phyloP scores from a whole-genome alignment of 2,113 vertebrate species.

The Nothoprocta pentlandii region DNA sequence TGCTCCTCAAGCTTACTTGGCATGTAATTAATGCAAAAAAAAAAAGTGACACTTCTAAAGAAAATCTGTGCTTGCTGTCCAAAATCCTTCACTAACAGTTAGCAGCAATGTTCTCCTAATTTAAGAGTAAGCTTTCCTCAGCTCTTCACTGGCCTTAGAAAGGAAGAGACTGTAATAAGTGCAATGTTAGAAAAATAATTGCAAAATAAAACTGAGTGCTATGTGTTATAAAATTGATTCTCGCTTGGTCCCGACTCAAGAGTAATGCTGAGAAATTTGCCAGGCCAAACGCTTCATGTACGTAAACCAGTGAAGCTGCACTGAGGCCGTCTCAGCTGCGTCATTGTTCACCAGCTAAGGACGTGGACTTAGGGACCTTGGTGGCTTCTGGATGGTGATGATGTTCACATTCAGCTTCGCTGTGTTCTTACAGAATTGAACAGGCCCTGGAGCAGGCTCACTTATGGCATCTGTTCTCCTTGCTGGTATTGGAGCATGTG shows the following conservation, averaged over 20 bases:
- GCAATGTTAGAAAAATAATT: not conserved
- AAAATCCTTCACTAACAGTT: not conserved
- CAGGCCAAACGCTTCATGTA: not conserved
- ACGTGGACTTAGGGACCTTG: not conserved
- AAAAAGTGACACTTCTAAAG: not conserved
- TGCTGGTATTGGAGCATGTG: not conserved
- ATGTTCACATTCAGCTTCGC: not conserved
- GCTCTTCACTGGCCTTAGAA: not conserved
- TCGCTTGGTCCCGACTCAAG: not conserved
- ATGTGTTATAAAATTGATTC: not conserved
- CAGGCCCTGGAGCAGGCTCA: not conserved
- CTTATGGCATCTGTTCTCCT: not conserved
- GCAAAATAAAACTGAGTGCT: not conserved
- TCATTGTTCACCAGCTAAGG: not conserved
- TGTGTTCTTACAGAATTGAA: not conserved
- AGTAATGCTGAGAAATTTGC: not conserved
- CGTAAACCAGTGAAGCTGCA: not conserved
- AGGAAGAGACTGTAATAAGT: not conserved
- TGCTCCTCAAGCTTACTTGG: not conserved
- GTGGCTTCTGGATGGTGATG: not conserved
- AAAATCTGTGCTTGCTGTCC: not conserved
- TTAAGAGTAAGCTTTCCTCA: not conserved
- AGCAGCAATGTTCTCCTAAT: not conserved
- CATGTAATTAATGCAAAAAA: not conserved
- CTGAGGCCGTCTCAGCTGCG: not conserved